Conservation (phyloP, 1,140 invertebrate genomes). For the Lordiphosa mommai region DNA sequence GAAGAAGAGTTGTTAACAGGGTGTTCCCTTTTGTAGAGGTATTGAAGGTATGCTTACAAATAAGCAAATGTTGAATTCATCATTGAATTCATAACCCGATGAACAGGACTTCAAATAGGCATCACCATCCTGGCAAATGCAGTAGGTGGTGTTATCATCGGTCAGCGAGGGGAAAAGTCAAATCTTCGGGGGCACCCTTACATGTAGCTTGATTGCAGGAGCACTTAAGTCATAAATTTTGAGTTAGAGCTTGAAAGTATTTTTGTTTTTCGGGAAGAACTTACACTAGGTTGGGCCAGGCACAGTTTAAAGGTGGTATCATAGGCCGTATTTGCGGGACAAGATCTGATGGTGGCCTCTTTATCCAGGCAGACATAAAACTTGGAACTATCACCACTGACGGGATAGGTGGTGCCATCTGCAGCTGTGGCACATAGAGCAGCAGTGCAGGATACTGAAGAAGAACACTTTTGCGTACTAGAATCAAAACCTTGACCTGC, state of each 20-base stretch:
- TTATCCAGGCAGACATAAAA: constrained; percentile 39
- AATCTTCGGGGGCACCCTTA: background rate
- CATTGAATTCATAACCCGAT: constrained; percentile 25
- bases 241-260: background rate
- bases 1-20: background rate
- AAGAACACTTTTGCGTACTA: constrained; percentile 13
- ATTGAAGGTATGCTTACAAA: constrained; percentile 30
- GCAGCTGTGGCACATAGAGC: constrained; percentile 13
- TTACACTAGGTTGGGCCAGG: constrained; percentile 50
- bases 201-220: constrained; percentile 55
- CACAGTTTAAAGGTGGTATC: constrained; percentile 10
- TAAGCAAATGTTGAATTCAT: background rate
- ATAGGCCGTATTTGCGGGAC: constrained; percentile 12
- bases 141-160: constrained; percentile 38
- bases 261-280: background rate
- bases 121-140: constrained; percentile 26
- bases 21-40: too few relatives aligned
- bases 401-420: constrained; percentile 16
- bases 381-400: constrained; percentile 17
- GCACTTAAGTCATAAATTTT: background rate
- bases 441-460: constrained; percentile 19
- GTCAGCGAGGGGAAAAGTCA: constrained; percentile 31
- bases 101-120: constrained; percentile 32
- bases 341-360: constrained; percentile 22
- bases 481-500: constrained; percentile 35